These are phyloP conservation scores for Enteromius afrohamiltoni DNA, from an alignment of 2,797 vertebrate species.

Conservation along the genomic window DNA sequence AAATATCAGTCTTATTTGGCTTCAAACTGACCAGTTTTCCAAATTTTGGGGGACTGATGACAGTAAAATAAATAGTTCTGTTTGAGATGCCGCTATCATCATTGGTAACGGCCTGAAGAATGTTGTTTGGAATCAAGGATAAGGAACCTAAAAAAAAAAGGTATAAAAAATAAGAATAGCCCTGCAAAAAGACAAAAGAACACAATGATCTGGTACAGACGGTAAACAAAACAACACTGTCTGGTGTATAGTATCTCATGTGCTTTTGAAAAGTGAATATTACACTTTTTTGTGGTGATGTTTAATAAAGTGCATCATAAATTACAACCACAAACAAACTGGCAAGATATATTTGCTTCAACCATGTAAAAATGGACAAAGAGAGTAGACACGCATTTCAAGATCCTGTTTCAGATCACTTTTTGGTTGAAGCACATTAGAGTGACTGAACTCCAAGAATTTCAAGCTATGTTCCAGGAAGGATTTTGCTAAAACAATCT, in stretches of 20 bases:
- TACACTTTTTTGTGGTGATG: background rate
- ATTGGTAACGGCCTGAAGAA: conserved; percentile 85
- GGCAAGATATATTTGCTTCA: conserved; percentile 22
- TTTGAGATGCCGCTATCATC: conserved; percentile 78
- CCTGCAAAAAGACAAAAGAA: conserved; percentile 41
- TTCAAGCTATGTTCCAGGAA: background rate
- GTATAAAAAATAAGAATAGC: conserved; percentile 15
- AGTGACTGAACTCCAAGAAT: background rate
- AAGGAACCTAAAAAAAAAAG: conserved; percentile 75
- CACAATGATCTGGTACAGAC: conserved; percentile 28
- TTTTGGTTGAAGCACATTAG: conserved; percentile 7
- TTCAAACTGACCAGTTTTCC: conserved; percentile 79
- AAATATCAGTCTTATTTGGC: conserved; percentile 77
- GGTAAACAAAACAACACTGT: conserved; percentile 42
- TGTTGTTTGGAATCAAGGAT: conserved; percentile 76
- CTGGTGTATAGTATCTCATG: background rate
- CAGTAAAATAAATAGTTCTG: conserved; percentile 80
- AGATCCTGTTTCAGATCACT: conserved; percentile 15
- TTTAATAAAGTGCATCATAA: conserved; percentile 39
- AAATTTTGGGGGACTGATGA: conserved; percentile 79
- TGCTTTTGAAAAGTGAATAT: conserved; percentile 41
- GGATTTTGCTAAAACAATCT: conserved; percentile 14
- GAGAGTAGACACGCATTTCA: background rate
- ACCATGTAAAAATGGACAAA: background rate
- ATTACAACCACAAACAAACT: conserved; percentile 22